Evolutionary conservation across 2,113 vertebrate genomes (phyloP).

Genomic region (Melanerpes aurifrons): DNA sequence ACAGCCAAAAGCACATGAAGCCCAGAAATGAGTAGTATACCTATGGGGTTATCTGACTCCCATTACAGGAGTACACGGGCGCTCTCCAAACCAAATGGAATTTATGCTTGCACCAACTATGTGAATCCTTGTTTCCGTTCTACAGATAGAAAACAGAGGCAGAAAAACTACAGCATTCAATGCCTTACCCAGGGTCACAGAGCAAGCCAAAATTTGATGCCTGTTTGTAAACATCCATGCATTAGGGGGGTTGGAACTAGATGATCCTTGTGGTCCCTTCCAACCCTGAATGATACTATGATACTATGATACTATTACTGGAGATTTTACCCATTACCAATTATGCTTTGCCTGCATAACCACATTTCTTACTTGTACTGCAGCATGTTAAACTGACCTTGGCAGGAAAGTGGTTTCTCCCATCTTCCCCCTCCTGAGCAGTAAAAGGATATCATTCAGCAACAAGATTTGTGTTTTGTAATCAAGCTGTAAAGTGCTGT

Average conservation of each 20-base stretch:
- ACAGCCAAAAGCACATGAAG: background rate
- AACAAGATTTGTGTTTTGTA: background rate
- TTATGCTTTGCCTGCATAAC: background rate
- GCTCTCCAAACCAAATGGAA: background rate
- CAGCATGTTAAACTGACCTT: background rate
- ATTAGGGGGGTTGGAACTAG: no score
- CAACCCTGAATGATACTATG: no score
- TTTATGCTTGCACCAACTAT: fast-evolving
- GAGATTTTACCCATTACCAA: background rate
- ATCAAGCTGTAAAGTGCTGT: background rate
- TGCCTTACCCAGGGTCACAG: background rate
- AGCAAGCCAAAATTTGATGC: background rate
- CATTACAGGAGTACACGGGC: fast-evolving
- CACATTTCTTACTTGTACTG: fast-evolving
- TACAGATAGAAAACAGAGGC: background rate
- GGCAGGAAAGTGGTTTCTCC: background rate
- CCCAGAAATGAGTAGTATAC: background rate
- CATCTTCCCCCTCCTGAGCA: background rate
- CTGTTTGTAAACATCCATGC: background rate
- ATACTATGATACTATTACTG: no score
- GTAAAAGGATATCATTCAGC: background rate
- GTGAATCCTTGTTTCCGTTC: background rate
- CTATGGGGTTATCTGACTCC: fast-evolving
- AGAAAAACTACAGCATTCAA: background rate
- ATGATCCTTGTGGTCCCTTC: no score